A percentile compares a stretch with the other conserved stretches of the same genome.
phyloP scores from a whole-genome alignment of 2,113 vertebrate species.

The Setophaga petechia region DNA sequence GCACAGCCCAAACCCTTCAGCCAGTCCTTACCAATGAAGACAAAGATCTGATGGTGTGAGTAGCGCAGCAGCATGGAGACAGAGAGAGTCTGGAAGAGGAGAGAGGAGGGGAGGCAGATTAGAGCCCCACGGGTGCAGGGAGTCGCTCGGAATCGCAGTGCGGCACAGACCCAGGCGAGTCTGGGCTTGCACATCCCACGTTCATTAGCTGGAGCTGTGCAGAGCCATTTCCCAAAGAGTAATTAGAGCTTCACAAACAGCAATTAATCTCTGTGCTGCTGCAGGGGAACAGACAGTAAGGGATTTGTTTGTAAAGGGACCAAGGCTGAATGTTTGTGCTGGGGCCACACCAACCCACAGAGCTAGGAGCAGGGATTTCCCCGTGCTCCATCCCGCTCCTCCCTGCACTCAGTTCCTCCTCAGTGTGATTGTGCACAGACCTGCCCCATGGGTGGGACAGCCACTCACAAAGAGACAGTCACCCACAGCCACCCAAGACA shows the following conservation, averaged over 20 bases:
- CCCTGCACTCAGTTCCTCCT: not conserved
- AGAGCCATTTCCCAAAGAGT: not conserved
- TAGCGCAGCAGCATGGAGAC: slow-evolving; percentile 97
- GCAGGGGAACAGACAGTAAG: not conserved
- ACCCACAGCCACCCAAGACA: not conserved
- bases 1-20: not conserved
- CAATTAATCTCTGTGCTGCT: not conserved
- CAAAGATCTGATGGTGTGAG: slow-evolving; percentile 98
- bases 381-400: fast-evolving
- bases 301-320: not conserved
- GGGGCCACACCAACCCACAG: not conserved
- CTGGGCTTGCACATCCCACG: not conserved
- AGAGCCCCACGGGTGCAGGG: not conserved
- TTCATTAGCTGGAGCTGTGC: not conserved
- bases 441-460: not conserved
- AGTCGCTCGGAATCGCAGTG: not conserved
- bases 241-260: not conserved
- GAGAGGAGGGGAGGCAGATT: not conserved
- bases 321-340: not conserved
- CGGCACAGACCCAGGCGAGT: not conserved
- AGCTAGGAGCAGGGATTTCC: not conserved
- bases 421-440: not conserved
- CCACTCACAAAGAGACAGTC: not conserved
- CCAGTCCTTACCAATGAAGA: slow-evolving; percentile 90
- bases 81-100: slow-evolving; percentile 84